A percentile compares a stretch with the other conserved stretches of the same genome.
phyloP scores from a whole-genome alignment of 1,140 invertebrate species.

The Sitodiplosis mosellana region DNA sequence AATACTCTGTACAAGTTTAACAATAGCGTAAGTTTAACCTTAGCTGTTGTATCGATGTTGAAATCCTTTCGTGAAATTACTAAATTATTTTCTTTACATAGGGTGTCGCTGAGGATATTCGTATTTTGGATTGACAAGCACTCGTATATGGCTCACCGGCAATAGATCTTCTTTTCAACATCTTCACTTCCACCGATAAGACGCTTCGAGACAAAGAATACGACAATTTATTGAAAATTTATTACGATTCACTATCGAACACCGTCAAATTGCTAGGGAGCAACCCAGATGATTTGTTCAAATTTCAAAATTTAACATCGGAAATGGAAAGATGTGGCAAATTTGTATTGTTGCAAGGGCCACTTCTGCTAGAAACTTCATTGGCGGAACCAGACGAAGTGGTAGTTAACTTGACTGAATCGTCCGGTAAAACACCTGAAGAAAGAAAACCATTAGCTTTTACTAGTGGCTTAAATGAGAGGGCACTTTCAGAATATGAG shows the following conservation, averaged over 20 bases:
- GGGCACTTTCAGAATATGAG: too few relatives aligned
- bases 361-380: too few relatives aligned
- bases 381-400: too few relatives aligned
- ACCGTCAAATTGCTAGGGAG: slow-evolving; percentile 20
- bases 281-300: slow-evolving; percentile 26
- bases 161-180: slow-evolving; percentile 33
- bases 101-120: slow-evolving; percentile 19
- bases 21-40: too few relatives aligned
- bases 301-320: slow-evolving; percentile 21
- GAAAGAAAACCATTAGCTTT: too few relatives aligned
- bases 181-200: slow-evolving; percentile 32
- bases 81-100: slow-evolving; percentile 7
- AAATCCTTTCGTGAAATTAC: neutral
- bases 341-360: slow-evolving; percentile 19
- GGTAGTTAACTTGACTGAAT: too few relatives aligned
- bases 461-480: too few relatives aligned
- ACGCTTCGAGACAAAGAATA: slow-evolving; percentile 27
- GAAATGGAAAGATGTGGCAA: slow-evolving; percentile 20
- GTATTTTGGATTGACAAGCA: slow-evolving; percentile 36
- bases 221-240: slow-evolving; percentile 28
- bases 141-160: too few relatives aligned
- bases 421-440: too few relatives aligned
- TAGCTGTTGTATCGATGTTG: too few relatives aligned
- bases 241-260: slow-evolving; percentile 29
- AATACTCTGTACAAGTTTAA: too few relatives aligned